Evolutionary conservation across 2,113 vertebrate genomes (phyloP), one percentile per base, ranked within the genome.

Genomic region (Formicarius rufipectus): DNA sequence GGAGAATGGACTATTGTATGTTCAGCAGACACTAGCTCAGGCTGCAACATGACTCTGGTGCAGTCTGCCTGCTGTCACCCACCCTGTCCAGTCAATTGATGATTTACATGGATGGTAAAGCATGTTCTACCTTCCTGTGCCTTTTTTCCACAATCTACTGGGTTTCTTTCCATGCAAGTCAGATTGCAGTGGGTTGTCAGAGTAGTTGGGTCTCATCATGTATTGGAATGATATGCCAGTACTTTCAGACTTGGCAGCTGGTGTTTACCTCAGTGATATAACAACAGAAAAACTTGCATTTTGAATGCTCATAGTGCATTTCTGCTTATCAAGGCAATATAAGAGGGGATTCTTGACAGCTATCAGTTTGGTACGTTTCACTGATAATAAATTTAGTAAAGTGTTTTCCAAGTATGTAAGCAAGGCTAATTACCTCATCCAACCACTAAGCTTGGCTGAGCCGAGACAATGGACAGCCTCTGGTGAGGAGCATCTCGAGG

Each of bases 21-120:
- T 33, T 59, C 68, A 89, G 83, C 88, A 92, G 89, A 91, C 88
- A 3, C 91, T 92, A 93, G 80, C 76, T 95, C 86, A 93, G 91
- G 93, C 86, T 74, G 59, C 93, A 81, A 25, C 68, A 37, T 75
- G 68, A 42, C 64, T 63, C 45, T 18, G 50, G 56, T 33, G 64
- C 47, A 78, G 72, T 40, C 80, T 92, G 67, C 30, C 63, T 94
- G 76, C 60, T 78, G 59, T 69, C 47, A 50, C 19, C 73, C 50
- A 45, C 42, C 59, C 84, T 68, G 39, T 53, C 47, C 33, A 39
- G 55, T 42, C 37, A 69, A 3, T 35, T n/a, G 37, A 10, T 49
- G 50, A 49, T 88, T 93, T 55, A 93, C 27, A 53, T 56, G 56
- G 24, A 44, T 71, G 21, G 58, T 39, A 67, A 10, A 74, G 44